A percentile compares a stretch with the other conserved stretches of the same genome.
Conservation (phyloP, 1,140 invertebrate genomes). For the Leptopilina boulardi region DNA sequence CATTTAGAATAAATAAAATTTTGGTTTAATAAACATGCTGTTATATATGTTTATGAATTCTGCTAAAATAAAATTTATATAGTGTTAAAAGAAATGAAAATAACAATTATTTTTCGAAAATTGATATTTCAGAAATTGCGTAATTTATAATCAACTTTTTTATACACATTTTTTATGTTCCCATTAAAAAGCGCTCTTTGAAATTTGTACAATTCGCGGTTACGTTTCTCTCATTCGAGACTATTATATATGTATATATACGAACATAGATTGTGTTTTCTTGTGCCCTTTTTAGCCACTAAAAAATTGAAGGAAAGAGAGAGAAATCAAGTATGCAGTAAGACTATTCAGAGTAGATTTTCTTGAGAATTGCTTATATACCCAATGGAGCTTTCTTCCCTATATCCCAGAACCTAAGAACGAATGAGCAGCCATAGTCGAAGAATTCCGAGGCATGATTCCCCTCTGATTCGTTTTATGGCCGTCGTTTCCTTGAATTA, state of each 20-base stretch:
- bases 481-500: constrained; percentile 69
- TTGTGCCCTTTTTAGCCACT: constrained; percentile 8
- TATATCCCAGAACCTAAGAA: constrained; percentile 60
- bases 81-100: not conserved
- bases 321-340: constrained; percentile 23
- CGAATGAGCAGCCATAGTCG: constrained; percentile 42
- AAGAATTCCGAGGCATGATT: constrained; percentile 65
- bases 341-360: constrained; percentile 26
- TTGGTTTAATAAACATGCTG: too few relatives aligned
- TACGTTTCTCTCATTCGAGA: constrained; percentile 3
- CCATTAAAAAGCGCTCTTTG: not conserved
- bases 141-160: not conserved
- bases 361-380: constrained; percentile 24
- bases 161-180: not conserved
- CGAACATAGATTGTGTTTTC: constrained; percentile 17
- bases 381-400: constrained; percentile 29
- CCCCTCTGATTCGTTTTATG: constrained; percentile 72
- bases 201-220: constrained; percentile 22
- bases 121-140: not conserved
- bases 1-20: too few relatives aligned
- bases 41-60: too few relatives aligned
- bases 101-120: not conserved
- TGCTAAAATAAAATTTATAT: too few relatives aligned
- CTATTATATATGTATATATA: too few relatives aligned
- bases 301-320: constrained; percentile 21